phyloP scores from a whole-genome alignment of 2,113 vertebrate species.

The Uropsilus gracilis region DNA sequence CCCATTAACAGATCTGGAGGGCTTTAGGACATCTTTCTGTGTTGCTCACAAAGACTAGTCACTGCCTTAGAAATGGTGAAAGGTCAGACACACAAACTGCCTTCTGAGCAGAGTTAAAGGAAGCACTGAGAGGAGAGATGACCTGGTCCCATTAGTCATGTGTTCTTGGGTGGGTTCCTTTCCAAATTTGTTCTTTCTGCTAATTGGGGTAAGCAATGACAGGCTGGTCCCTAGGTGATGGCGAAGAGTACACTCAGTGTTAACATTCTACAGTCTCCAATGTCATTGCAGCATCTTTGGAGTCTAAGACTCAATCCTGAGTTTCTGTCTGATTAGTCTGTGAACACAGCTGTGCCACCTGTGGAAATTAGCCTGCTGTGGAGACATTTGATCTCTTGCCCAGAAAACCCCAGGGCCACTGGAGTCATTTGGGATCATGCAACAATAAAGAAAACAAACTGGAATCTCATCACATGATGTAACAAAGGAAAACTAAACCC shows the following conservation, averaged over 20 bases:
- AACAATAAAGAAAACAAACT: not conserved
- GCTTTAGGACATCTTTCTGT: not conserved
- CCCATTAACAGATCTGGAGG: not conserved
- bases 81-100: not conserved
- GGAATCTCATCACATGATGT: not conserved
- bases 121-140: not conserved
- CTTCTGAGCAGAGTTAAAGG: not conserved
- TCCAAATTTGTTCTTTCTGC: not conserved
- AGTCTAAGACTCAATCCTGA: not conserved
- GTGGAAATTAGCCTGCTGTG: not conserved
- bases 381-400: slow-evolving; percentile 49
- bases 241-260: not conserved
- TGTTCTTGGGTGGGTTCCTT: not conserved
- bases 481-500: not conserved
- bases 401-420: slow-evolving; percentile 11
- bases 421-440: not conserved
- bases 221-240: not conserved
- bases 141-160: not conserved
- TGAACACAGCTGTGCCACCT: not conserved
- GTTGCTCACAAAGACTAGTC: not conserved
- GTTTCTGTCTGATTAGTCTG: not conserved
- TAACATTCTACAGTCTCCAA: not conserved
- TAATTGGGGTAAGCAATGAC: not conserved
- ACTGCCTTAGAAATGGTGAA: not conserved
- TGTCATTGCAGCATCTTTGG: not conserved